Evolutionary conservation across 2,888 invertebrate species (phyloP).

Genomic region (Tricholauxania praeusta): DNA sequence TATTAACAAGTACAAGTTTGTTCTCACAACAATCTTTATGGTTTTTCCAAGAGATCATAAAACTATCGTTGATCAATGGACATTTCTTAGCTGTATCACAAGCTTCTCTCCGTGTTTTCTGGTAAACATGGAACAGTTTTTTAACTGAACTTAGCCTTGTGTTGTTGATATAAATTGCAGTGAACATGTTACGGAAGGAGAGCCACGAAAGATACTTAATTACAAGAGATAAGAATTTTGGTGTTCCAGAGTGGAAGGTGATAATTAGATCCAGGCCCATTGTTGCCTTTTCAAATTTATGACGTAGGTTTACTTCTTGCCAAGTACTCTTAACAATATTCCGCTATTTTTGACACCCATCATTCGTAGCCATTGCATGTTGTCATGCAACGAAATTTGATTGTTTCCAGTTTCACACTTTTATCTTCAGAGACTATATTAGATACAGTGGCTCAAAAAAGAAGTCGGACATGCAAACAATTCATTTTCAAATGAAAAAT

Average conservation of each 20-base stretch:
- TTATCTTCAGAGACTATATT: no score
- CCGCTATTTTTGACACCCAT: no score
- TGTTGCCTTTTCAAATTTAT: no score
- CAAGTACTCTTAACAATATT: no score
- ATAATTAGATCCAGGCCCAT: not conserved
- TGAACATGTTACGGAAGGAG: constrained; percentile 29
- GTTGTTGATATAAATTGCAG: constrained; percentile 36
- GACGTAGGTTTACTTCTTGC: no score
- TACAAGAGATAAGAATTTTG: not conserved
- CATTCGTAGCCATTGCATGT: no score
- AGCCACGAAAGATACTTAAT: constrained; percentile 32
- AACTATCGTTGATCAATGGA: constrained; percentile 34
- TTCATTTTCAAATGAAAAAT: no score
- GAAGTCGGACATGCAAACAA: no score
- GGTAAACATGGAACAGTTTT: constrained; percentile 28
- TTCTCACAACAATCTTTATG: constrained; percentile 29
- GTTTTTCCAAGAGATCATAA: constrained; percentile 26
- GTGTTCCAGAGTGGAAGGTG: not conserved
- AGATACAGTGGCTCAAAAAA: no score
- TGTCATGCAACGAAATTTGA: no score
- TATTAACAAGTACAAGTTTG: constrained; percentile 4
- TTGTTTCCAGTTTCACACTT: no score
- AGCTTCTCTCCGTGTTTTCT: constrained; percentile 36
- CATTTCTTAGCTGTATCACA: constrained; percentile 30
- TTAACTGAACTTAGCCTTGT: constrained; percentile 31